Evolutionary conservation across 2,888 invertebrate genomes (phyloP).

Genomic region (Tipula confusa): DNA sequence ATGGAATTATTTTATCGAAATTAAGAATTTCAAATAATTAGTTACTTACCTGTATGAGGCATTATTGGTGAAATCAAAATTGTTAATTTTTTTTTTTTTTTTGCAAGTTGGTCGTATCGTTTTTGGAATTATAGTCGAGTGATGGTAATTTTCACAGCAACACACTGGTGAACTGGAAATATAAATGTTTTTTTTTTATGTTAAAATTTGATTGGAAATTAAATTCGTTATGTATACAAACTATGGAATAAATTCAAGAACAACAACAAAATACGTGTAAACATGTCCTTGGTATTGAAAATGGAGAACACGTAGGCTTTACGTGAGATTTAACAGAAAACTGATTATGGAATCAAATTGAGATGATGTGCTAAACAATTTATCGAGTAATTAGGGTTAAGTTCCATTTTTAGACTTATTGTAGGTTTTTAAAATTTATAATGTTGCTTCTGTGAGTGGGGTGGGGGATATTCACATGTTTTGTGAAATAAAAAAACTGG

Average conservation of each 20-base stretch:
- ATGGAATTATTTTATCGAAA: neutral
- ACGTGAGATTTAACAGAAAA: no score
- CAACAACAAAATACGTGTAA: no score
- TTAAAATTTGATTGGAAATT: neutral
- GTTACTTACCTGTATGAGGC: conserved; percentile 28
- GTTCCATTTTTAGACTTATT: no score
- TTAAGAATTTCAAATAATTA: conserved; percentile 9
- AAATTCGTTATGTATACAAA: neutral
- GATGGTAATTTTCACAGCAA: neutral
- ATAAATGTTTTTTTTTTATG: neutral
- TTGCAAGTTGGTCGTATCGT: neutral
- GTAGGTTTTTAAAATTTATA: no score
- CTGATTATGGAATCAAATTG: no score
- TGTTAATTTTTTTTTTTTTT: neutral
- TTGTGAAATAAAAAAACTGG: no score
- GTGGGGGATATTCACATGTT: no score
- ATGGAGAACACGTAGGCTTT: neutral
- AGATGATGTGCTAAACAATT: no score
- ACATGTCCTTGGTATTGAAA: neutral
- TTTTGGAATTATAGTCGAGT: neutral
- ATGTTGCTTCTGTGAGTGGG: no score
- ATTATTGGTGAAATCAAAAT: conserved; percentile 21
- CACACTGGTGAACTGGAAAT: neutral
- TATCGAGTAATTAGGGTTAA: no score
- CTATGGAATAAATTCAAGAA: neutral